These are phyloP conservation scores for Esox masquinongy DNA, from an alignment of 2,797 vertebrate genomes.

Conservation along the genomic window DNA sequence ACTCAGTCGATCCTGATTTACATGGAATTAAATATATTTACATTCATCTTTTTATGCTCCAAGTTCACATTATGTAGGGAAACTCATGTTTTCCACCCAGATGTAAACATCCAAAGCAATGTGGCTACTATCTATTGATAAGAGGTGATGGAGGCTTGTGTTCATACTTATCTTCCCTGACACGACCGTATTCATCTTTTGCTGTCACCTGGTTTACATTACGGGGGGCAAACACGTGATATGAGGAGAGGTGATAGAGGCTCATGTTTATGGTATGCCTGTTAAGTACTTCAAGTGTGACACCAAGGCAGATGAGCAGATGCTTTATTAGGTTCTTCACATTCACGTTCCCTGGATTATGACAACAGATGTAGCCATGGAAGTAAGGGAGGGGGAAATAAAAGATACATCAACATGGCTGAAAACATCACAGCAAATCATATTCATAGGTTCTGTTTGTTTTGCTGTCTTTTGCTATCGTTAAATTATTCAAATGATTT, in stretches of 20 bases:
- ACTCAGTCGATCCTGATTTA: constrained; percentile 23
- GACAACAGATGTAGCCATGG: constrained; percentile 42
- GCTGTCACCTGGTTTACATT: neutral
- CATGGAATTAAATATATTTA: neutral
- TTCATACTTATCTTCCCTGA: constrained; percentile 37
- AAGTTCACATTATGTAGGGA: neutral
- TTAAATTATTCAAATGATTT: constrained; percentile 8
- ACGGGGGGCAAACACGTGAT: constrained; percentile 32
- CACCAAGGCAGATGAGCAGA: constrained; percentile 62
- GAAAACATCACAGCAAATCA: constrained; percentile 25
- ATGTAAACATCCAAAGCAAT: constrained; percentile 53
- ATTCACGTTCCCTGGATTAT: constrained; percentile 46
- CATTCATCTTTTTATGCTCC: neutral
- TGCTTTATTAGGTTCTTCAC: constrained; percentile 65
- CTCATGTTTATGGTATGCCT: constrained; percentile 57
- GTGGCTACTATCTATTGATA: constrained; percentile 42
- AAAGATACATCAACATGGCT: constrained; percentile 7
- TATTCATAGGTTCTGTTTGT: neutral
- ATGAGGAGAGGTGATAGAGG: constrained; percentile 55
- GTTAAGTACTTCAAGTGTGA: constrained; percentile 61
- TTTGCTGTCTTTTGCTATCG: neutral
- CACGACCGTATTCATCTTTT: neutral
- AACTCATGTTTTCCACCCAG: constrained; percentile 37
- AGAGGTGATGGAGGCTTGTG: constrained; percentile 57
- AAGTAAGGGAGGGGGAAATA: constrained; percentile 16